Percentiles rank a stretch among this genome's conserved stretches.
These are phyloP conservation scores for Spinus pinus DNA, from an alignment of 2,797 vertebrate species.

Conservation along the genomic window DNA sequence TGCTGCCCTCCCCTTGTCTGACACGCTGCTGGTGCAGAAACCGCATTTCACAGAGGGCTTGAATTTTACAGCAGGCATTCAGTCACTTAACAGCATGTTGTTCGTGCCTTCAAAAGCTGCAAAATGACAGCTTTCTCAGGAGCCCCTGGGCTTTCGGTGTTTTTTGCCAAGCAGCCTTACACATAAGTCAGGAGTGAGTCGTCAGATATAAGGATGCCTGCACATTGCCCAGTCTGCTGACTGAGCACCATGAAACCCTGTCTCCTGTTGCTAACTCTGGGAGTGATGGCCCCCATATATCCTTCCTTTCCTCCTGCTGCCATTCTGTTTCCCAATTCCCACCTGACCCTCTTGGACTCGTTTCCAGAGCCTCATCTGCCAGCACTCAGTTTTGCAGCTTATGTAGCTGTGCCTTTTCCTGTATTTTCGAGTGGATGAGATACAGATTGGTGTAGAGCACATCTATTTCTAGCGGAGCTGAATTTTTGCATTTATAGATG, in stretches of 20 bases:
- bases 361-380: background rate
- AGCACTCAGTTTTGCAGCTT: background rate
- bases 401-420: background rate
- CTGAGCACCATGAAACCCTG: background rate
- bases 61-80: background rate
- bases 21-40: accelerated
- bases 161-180: background rate
- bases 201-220: background rate
- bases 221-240: background rate
- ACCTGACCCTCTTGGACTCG: background rate
- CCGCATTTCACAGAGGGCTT: accelerated
- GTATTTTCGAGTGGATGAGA: background rate
- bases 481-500: background rate
- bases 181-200: background rate
- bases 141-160: accelerated
- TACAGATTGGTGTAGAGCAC: background rate
- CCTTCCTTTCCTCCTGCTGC: background rate
- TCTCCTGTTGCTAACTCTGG: background rate
- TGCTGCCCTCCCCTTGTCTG: background rate
- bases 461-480: background rate
- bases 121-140: background rate
- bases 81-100: background rate
- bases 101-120: background rate
- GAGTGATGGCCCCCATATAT: accelerated
- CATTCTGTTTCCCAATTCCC: background rate